These are phyloP conservation scores for Cossypha caffra DNA, from an alignment of 2,797 vertebrate species.

Conservation along the genomic window DNA sequence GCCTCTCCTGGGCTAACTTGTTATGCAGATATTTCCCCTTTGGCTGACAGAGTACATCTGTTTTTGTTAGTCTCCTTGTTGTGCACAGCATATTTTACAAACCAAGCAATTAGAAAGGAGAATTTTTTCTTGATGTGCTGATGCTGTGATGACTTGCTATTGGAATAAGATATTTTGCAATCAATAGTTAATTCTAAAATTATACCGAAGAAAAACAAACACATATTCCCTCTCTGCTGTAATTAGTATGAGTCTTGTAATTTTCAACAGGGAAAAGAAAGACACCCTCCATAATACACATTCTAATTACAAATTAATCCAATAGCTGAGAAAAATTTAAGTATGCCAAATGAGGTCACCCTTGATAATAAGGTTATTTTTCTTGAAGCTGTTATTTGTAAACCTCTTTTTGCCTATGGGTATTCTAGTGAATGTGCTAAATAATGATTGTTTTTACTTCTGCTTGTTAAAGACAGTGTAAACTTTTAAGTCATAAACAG, in stretches of 20 bases:
- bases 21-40: slow-evolving; percentile 40
- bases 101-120: slow-evolving; percentile 33
- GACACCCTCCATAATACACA: not conserved
- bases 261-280: not conserved
- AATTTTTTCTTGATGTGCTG: slow-evolving; percentile 4
- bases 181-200: slow-evolving; percentile 46
- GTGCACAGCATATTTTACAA: slow-evolving; percentile 41
- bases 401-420: not conserved
- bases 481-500: not conserved
- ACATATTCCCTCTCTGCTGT: not conserved
- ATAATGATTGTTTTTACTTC: not conserved
- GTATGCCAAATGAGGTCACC: not conserved
- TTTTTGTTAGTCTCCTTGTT: slow-evolving; percentile 36
- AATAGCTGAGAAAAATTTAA: not conserved
- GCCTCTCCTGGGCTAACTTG: slow-evolving; percentile 13
- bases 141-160: not conserved
- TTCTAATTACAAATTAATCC: not conserved
- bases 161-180: slow-evolving; percentile 37
- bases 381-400: not conserved
- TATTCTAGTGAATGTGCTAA: not conserved
- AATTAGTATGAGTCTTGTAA: not conserved
- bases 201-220: not conserved
- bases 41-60: slow-evolving; percentile 56
- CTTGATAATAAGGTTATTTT: not conserved
- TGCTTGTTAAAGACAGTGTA: not conserved